Conservation (phyloP, 2,797 vertebrate genomes). For the Sphenodon punctatus region DNA sequence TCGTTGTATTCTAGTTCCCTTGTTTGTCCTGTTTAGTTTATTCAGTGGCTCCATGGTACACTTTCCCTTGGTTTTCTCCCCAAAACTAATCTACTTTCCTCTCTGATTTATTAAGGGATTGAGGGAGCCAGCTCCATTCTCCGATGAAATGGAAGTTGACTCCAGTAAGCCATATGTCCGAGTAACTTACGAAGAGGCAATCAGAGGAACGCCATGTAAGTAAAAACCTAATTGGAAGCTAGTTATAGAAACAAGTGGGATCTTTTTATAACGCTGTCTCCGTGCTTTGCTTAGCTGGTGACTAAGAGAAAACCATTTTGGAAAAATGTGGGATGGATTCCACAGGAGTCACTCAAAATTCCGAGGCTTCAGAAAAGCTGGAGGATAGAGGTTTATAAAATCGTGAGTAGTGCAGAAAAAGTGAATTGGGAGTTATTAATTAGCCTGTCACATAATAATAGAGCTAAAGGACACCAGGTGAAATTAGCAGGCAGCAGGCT, state of each 20-base stretch:
- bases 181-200: slow-evolving; percentile 91
- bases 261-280: no score
- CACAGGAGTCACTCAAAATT: no score
- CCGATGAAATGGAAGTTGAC: slow-evolving; percentile 88
- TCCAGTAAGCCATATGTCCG: slow-evolving; percentile 85
- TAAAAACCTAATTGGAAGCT: slow-evolving; percentile 23
- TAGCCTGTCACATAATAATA: no score
- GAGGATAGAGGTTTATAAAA: no score
- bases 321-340: no score
- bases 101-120: slow-evolving; percentile 81
- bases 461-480: no score
- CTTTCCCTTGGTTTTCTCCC: neutral
- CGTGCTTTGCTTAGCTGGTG: no score
- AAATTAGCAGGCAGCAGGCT: no score
- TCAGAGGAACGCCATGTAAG: slow-evolving; percentile 91
- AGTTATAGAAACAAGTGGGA: neutral
- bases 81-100: neutral
- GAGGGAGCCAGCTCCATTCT: slow-evolving; percentile 91
- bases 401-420: no score
- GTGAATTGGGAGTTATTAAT: no score
- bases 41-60: rapidly evolving
- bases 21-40: neutral
- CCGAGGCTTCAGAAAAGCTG: no score
- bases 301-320: no score
- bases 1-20: neutral